phyloP scores from a whole-genome alignment of 2,113 vertebrate genomes.

The Phalacrocorax pelagicus region DNA sequence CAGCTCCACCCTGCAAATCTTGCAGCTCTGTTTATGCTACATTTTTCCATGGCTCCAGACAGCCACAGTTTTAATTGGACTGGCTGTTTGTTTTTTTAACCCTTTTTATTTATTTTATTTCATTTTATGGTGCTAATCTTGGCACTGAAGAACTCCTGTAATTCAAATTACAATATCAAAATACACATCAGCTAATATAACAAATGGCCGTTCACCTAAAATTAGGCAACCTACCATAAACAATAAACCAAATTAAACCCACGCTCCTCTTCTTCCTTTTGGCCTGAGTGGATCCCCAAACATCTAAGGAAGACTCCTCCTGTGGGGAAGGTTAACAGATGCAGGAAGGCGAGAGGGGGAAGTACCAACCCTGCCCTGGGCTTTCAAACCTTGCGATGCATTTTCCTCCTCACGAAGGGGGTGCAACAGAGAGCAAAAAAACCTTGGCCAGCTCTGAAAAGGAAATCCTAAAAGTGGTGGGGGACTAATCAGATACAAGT shows the following conservation, averaged over 20 bases:
- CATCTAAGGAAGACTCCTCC: background rate
- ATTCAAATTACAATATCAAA: slow-evolving; percentile 41
- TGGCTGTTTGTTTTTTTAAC: slow-evolving; percentile 39
- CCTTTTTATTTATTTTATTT: slow-evolving; percentile 37
- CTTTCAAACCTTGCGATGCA: background rate
- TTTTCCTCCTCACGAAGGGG: background rate
- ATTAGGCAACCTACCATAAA: slow-evolving; percentile 47
- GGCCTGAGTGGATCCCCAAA: background rate
- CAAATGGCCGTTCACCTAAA: slow-evolving; percentile 47
- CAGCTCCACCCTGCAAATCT: slow-evolving; percentile 55
- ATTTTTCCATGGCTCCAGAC: slow-evolving; percentile 60
- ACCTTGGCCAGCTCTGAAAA: background rate
- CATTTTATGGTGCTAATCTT: slow-evolving; percentile 32
- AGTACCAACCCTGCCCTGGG: background rate
- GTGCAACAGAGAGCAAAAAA: background rate
- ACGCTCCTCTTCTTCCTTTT: slow-evolving; percentile 11
- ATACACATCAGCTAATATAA: slow-evolving; percentile 29
- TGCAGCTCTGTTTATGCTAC: slow-evolving; percentile 42
- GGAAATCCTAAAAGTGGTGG: background rate
- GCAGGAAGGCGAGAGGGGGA: background rate
- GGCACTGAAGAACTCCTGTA: background rate
- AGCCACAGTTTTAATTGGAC: slow-evolving; percentile 57
- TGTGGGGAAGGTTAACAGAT: background rate
- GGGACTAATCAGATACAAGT: background rate
- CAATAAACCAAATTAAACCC: slow-evolving; percentile 52